Percentiles rank a stretch among this genome's conserved stretches.
phyloP scores from a whole-genome alignment of 1,140 invertebrate species.

The Wasmannia auropunctata region DNA sequence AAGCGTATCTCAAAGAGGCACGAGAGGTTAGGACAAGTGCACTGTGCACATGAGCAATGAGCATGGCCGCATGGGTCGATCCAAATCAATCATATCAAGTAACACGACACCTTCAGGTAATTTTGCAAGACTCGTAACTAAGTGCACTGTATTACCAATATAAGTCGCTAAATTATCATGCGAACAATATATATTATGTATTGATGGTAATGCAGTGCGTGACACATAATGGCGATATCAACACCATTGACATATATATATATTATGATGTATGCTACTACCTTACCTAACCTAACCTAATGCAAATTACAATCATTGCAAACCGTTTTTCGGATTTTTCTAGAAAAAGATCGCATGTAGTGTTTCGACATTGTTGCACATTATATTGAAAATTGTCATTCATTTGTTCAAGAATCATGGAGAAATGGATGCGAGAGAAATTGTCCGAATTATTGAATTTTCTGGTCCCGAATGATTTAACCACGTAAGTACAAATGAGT shows the following conservation, averaged over 20 bases:
- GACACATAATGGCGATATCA: not conserved
- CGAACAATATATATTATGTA: not conserved
- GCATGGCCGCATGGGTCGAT: not conserved
- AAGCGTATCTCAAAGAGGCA: not conserved
- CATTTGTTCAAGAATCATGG: conserved; percentile 79
- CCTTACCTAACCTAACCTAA: no score
- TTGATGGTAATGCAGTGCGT: not conserved
- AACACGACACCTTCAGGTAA: not conserved
- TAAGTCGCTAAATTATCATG: not conserved
- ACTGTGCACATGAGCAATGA: no score
- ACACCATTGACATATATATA: not conserved
- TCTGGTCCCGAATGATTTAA: conserved; percentile 88
- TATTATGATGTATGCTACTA: not conserved
- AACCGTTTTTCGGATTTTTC: no score
- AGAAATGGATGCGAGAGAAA: conserved; percentile 86
- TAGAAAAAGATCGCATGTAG: not conserved
- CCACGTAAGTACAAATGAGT: conserved; percentile 84
- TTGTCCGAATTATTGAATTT: conserved; percentile 88
- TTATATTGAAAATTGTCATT: not conserved
- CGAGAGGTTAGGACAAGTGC: not conserved
- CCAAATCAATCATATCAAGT: not conserved
- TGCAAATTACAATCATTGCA: no score
- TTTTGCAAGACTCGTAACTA: not conserved
- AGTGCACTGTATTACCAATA: not conserved
- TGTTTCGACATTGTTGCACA: not conserved